Conservation (phyloP, 2,797 vertebrate species). For the Limnodromus scolopaceus region DNA sequence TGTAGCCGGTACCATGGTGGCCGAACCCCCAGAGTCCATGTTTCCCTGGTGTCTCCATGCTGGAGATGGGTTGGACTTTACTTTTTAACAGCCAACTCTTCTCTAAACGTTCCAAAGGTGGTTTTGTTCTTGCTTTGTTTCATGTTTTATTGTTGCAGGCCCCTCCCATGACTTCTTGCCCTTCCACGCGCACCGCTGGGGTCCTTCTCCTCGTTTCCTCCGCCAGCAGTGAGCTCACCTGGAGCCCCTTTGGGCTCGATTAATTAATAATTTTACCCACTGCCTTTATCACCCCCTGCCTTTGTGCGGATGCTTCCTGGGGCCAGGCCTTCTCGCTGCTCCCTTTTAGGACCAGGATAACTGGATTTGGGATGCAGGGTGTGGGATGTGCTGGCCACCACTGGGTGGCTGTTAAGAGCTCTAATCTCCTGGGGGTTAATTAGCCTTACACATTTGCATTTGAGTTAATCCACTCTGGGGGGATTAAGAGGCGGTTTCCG, state of each 20-base stretch:
- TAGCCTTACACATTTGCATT: background rate
- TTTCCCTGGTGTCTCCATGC: accelerated
- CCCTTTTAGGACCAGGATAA: background rate
- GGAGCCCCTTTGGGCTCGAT: background rate
- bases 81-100: background rate
- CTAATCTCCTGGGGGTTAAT: background rate
- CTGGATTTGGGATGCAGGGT: background rate
- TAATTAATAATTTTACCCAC: background rate
- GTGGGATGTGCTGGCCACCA: background rate
- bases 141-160: background rate
- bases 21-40: accelerated
- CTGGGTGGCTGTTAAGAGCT: background rate
- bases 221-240: background rate
- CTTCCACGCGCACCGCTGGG: accelerated
- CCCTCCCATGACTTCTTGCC: background rate
- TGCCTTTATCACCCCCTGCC: background rate
- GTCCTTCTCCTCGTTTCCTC: background rate
- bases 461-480: background rate
- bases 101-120: background rate
- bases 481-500: background rate
- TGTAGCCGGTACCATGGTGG: background rate
- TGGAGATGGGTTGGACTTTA: background rate
- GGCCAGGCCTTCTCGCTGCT: accelerated
- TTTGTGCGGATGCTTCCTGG: background rate
- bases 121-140: background rate